Percentiles rank a stretch among this genome's conserved stretches.
Conservation (phyloP, 2,113 vertebrate genomes). For the Mionectes macconnelli region DNA sequence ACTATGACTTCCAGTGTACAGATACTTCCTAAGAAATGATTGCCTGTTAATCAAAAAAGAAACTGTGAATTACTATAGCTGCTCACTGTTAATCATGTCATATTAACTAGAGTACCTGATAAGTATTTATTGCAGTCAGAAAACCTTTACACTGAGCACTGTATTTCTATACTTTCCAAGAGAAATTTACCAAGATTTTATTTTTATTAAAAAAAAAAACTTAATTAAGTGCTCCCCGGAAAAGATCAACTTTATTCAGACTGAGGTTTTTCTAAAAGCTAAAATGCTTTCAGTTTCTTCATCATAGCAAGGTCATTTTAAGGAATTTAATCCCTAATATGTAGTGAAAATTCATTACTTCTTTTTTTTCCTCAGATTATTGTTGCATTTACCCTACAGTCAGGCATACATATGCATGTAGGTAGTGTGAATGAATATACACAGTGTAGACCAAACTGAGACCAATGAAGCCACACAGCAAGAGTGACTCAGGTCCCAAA, state of each 20-base stretch:
- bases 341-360: neutral
- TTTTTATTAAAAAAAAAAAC: neutral
- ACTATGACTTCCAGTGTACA: neutral
- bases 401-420: neutral
- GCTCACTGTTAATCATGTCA: neutral
- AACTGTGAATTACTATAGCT: neutral
- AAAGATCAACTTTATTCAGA: constrained; percentile 19
- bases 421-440: neutral
- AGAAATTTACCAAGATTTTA: neutral
- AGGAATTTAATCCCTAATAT: neutral
- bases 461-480: neutral
- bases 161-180: neutral
- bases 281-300: neutral
- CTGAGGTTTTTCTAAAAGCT: neutral
- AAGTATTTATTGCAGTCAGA: neutral
- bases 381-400: neutral
- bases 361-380: neutral
- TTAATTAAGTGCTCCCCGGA: neutral
- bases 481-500: neutral
- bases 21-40: neutral
- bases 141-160: neutral
- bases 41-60: neutral
- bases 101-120: neutral
- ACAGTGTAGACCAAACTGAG: neutral
- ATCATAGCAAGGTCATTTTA: neutral